Conservation (phyloP, 2,888 invertebrate species). For the Boloria selene region DNA sequence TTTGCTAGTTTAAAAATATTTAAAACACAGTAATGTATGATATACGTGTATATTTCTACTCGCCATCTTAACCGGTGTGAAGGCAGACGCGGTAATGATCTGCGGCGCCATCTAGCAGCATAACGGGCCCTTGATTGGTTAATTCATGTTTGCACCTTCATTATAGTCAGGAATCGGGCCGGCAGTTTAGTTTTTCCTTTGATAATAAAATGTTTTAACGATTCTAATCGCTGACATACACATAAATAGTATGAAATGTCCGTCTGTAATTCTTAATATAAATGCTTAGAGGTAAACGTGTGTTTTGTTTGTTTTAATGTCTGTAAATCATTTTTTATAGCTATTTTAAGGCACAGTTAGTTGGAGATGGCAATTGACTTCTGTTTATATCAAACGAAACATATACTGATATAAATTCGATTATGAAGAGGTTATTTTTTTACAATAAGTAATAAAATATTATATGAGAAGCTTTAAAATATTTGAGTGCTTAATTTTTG, state of each 20-base stretch:
- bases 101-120: constrained; percentile 64
- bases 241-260: neutral
- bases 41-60: constrained; percentile 19
- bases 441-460: too few relatives aligned
- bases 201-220: constrained; percentile 15
- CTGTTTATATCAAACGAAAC: too few relatives aligned
- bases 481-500: too few relatives aligned
- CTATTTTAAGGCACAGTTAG: too few relatives aligned
- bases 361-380: too few relatives aligned
- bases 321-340: too few relatives aligned
- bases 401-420: too few relatives aligned
- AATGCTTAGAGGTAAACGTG: too few relatives aligned
- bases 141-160: constrained; percentile 70
- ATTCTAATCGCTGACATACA: neutral
- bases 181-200: constrained; percentile 14
- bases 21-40: constrained; percentile 45
- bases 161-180: constrained; percentile 43
- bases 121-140: constrained; percentile 71
- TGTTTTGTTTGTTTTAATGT: too few relatives aligned
- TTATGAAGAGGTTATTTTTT: too few relatives aligned
- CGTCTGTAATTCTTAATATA: neutral
- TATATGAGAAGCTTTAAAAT: too few relatives aligned
- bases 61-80: constrained; percentile 40
- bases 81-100: constrained; percentile 65
- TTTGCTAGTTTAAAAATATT: neutral